Percentiles rank a stretch among this genome's conserved stretches.
phyloP scores from a whole-genome alignment of 2,113 vertebrate genomes.

The Eptesicus fuscus region DNA sequence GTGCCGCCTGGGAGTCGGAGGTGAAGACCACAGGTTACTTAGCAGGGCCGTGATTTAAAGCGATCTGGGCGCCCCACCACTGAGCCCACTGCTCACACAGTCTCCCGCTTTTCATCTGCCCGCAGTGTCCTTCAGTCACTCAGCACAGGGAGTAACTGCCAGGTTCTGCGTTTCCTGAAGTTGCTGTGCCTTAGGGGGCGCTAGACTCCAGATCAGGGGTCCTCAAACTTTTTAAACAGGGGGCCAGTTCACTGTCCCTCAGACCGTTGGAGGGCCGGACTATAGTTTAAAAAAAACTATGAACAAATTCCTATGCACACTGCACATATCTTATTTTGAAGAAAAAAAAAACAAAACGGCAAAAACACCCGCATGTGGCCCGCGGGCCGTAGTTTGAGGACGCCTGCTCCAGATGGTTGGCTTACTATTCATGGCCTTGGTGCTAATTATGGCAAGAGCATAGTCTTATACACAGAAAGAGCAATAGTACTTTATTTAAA shows the following conservation, averaged over 20 bases:
- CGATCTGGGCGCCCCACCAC: accelerated
- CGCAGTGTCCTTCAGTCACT: not conserved
- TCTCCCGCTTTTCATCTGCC: not conserved
- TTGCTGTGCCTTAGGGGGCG: not conserved
- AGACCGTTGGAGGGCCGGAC: too few species aligned
- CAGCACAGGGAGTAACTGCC: not conserved
- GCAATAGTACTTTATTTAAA: slow-evolving; percentile 72
- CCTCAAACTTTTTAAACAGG: too few species aligned
- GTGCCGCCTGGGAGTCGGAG: not conserved
- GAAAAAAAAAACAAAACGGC: too few species aligned
- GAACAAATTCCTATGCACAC: too few species aligned
- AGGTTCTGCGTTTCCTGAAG: not conserved
- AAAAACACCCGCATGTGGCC: too few species aligned
- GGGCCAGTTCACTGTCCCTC: too few species aligned
- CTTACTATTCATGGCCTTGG: not conserved
- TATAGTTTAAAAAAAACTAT: too few species aligned
- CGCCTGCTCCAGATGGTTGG: too few species aligned
- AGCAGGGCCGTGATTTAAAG: not conserved
- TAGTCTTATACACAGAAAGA: slow-evolving; percentile 42
- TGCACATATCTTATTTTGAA: too few species aligned
- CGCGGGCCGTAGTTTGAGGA: too few species aligned
- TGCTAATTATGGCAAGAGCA: not conserved
- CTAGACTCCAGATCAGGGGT: too few species aligned
- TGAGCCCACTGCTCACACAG: not conserved
- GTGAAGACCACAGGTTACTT: not conserved